Percentiles rank a stretch among this genome's conserved stretches.
phyloP scores from a whole-genome alignment of 2,797 vertebrate genomes.

The Syncerus caffer region DNA sequence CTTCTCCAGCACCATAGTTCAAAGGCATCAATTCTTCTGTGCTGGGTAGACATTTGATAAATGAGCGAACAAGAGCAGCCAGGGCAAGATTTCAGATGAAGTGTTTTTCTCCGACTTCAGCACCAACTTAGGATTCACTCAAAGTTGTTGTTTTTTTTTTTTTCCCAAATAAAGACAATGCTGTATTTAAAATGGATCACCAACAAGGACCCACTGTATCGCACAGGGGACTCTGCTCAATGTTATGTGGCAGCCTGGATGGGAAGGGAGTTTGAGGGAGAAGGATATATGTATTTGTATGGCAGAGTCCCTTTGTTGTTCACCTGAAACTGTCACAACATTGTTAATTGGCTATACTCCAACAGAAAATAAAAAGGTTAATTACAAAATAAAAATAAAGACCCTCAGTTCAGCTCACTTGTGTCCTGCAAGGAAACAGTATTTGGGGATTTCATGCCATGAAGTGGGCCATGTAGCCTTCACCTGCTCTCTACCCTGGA shows the following conservation, averaged over 20 bases:
- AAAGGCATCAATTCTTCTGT: neutral
- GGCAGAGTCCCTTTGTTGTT: neutral
- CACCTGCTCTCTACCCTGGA: neutral
- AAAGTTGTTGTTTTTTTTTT: neutral
- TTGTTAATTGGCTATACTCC: neutral
- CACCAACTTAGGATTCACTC: neutral
- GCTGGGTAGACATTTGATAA: neutral
- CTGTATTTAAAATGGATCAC: neutral
- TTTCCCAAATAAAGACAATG: neutral
- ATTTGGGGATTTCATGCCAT: neutral
- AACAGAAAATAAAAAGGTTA: neutral
- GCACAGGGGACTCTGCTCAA: neutral
- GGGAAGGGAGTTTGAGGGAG: neutral
- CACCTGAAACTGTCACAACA: neutral
- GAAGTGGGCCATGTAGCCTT: neutral
- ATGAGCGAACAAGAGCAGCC: neutral
- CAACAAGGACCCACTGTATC: neutral
- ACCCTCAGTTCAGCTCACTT: neutral
- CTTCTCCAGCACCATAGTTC: neutral
- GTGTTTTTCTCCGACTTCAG: neutral
- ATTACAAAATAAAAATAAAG: neutral
- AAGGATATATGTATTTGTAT: neutral
- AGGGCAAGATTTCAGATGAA: neutral
- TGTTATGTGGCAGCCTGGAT: neutral
- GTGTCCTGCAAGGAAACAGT: neutral